A percentile compares a stretch with the other conserved stretches of the same genome.
These are phyloP conservation scores for Chelidonichthys spinosus DNA, from an alignment of 2,797 vertebrate species.

Conservation along the genomic window DNA sequence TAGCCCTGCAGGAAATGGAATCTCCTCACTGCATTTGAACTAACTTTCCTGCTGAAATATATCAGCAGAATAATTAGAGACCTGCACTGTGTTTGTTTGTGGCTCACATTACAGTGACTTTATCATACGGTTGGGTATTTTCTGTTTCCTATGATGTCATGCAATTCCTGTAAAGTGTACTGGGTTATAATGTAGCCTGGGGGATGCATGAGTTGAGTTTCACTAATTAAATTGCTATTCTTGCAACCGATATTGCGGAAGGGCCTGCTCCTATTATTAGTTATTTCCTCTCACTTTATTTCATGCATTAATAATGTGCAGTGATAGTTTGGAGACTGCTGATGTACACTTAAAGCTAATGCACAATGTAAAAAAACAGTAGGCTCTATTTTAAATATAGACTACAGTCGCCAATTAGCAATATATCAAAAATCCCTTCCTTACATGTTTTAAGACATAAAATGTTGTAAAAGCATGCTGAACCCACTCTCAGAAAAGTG, in stretches of 20 bases:
- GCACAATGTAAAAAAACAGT: background rate
- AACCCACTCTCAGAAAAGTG: background rate
- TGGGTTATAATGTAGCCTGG: slow-evolving; percentile 33
- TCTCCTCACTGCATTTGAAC: slow-evolving; percentile 46
- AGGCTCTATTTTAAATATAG: background rate
- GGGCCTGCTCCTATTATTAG: slow-evolving; percentile 38
- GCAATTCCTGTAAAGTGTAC: slow-evolving; percentile 62
- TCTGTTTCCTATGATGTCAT: slow-evolving; percentile 60
- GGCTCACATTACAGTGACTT: slow-evolving; percentile 50
- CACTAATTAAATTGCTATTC: slow-evolving; percentile 62
- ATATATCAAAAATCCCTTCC: background rate
- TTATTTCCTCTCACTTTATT: slow-evolving; percentile 51
- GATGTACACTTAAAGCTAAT: background rate
- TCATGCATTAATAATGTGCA: slow-evolving; percentile 46
- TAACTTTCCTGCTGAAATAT: slow-evolving; percentile 40
- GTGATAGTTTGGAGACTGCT: slow-evolving; percentile 11
- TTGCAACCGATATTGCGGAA: slow-evolving; percentile 36
- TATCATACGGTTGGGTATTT: slow-evolving; percentile 41
- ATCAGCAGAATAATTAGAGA: slow-evolving; percentile 38
- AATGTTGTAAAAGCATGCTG: background rate
- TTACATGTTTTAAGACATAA: background rate
- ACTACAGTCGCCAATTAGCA: background rate
- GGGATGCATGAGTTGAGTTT: slow-evolving; percentile 47
- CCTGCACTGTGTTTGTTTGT: slow-evolving; percentile 30
- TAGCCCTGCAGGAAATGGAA: slow-evolving; percentile 33